phyloP scores from a whole-genome alignment of 1,140 invertebrate genomes.

The Armadillidium nasatum region DNA sequence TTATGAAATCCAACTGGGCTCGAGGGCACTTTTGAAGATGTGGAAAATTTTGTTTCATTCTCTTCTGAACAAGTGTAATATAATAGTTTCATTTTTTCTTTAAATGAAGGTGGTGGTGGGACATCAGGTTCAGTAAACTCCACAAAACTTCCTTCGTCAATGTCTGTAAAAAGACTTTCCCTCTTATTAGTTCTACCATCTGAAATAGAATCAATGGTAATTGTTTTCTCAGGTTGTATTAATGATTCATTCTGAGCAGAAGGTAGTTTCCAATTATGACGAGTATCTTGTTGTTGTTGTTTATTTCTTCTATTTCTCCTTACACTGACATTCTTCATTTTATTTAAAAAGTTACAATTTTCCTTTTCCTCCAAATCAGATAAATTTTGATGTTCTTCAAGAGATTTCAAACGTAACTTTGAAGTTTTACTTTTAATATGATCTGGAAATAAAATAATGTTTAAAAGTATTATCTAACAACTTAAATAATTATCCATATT shows the following conservation, averaged over 20 bases:
- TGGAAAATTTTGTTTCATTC: slow-evolving; percentile 42
- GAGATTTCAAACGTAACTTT: not conserved
- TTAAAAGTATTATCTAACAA: too few relatives aligned
- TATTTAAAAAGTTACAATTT: not conserved
- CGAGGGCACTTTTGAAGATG: slow-evolving; percentile 34
- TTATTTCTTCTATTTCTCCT: not conserved
- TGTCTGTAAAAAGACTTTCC: slow-evolving; percentile 39
- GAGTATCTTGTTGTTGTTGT: not conserved
- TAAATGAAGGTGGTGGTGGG: slow-evolving; percentile 8
- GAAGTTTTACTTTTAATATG: not conserved
- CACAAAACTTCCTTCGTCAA: slow-evolving; percentile 42
- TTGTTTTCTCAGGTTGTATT: not conserved
- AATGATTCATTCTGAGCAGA: not conserved
- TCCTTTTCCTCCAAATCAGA: not conserved
- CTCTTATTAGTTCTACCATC: slow-evolving; percentile 18
- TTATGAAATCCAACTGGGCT: slow-evolving; percentile 34
- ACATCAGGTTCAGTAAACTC: slow-evolving; percentile 36
- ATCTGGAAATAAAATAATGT: not conserved
- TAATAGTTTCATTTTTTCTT: slow-evolving; percentile 22
- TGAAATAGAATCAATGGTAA: not conserved
- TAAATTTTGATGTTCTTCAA: not conserved
- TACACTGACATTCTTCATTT: not conserved
- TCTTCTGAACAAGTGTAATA: slow-evolving; percentile 39
- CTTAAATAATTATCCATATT: too few relatives aligned
- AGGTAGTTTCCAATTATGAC: too few relatives aligned